Conservation (phyloP, 2,113 vertebrate genomes). For the Peucedramus taeniatus region DNA sequence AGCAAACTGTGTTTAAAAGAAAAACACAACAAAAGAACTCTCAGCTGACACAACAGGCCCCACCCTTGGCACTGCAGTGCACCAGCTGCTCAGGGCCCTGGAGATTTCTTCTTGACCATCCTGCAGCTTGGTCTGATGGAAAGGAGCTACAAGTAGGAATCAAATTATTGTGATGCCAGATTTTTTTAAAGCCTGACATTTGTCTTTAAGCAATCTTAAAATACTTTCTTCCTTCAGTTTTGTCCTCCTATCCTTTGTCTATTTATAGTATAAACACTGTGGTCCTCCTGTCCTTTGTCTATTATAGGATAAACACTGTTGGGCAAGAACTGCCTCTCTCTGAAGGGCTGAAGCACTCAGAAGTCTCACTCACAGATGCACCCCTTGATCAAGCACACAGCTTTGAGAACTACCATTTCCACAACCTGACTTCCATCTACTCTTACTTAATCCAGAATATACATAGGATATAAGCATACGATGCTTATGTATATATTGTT, state of each 20-base stretch:
- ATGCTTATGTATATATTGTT: not conserved
- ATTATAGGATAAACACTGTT: not conserved
- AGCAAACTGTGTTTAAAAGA: not conserved
- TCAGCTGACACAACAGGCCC: not conserved
- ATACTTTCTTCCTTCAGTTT: not conserved
- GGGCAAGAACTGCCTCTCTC: not conserved
- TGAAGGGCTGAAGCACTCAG: not conserved
- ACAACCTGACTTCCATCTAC: not conserved
- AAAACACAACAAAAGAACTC: not conserved
- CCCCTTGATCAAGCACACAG: not conserved
- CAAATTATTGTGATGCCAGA: not conserved
- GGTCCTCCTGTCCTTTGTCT: no score
- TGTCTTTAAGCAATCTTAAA: not conserved
- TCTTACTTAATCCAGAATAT: not conserved
- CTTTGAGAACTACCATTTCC: not conserved
- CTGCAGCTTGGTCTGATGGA: not conserved
- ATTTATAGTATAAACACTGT: not conserved
- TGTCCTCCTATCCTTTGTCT: not conserved
- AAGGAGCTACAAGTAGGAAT: accelerated
- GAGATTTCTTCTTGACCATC: not conserved
- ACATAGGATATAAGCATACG: not conserved
- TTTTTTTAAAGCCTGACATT: not conserved
- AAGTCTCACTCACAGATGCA: not conserved
- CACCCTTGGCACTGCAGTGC: not conserved
- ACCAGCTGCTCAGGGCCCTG: not conserved